Evolutionary conservation across 2,113 vertebrate genomes (phyloP).

Genomic region (Phylloscopus trochiloides): DNA sequence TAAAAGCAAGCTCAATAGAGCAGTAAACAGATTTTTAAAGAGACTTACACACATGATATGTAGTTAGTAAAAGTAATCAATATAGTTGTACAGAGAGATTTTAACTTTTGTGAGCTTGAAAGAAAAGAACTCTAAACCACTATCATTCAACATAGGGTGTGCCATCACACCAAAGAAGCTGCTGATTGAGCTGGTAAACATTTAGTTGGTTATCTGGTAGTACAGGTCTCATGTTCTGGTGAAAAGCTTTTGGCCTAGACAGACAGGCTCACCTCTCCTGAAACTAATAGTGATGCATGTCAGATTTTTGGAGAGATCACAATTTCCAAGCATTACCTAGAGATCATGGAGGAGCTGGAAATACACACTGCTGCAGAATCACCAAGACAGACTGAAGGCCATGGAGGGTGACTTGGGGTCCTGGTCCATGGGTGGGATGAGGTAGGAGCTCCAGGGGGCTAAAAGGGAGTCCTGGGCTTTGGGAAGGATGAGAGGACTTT

Average conservation of each 20-base stretch:
- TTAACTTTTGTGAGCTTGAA: not conserved
- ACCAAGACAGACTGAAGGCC: not conserved
- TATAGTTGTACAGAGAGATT: not conserved
- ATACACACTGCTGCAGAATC: rapidly evolving
- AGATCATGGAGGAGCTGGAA: not conserved
- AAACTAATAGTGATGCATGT: not conserved
- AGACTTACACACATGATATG: not conserved
- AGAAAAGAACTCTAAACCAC: not conserved
- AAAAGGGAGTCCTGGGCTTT: rapidly evolving
- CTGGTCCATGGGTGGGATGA: not conserved
- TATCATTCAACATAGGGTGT: not conserved
- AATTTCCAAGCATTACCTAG: not conserved
- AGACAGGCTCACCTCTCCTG: not conserved
- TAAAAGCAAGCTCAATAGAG: not conserved
- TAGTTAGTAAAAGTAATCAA: not conserved
- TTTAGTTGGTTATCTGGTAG: not conserved
- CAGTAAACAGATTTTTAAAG: not conserved
- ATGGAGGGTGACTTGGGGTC: rapidly evolving
- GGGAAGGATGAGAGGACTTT: not conserved
- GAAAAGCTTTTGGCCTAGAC: not conserved
- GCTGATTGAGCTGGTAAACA: not conserved
- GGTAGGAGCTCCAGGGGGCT: rapidly evolving
- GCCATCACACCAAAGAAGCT: not conserved
- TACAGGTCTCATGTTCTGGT: not conserved
- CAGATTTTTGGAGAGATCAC: not conserved